phyloP scores from a whole-genome alignment of 2,797 vertebrate genomes.

The Trematomus bernacchii region DNA sequence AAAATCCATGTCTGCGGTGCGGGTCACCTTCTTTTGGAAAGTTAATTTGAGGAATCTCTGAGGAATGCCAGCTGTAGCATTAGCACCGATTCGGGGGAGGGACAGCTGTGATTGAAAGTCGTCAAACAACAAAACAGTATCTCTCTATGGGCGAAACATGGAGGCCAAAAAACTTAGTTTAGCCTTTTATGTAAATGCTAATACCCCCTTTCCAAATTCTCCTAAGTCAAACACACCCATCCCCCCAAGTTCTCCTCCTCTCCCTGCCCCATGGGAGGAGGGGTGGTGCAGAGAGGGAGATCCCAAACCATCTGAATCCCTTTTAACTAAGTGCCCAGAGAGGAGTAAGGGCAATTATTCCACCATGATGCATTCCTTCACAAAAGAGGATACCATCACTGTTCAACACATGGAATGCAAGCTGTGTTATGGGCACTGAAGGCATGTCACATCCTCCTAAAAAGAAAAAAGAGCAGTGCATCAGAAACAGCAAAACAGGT shows the following conservation, averaged over 20 bases:
- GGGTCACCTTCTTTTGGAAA: slow-evolving; percentile 8
- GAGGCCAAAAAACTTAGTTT: slow-evolving; percentile 38
- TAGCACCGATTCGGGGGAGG: background rate
- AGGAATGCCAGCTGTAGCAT: background rate
- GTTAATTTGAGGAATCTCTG: slow-evolving; percentile 28
- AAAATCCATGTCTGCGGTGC: slow-evolving; percentile 40
- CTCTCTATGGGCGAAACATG: slow-evolving; percentile 24
- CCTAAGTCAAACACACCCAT: slow-evolving; percentile 82
- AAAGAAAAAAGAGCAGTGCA: background rate
- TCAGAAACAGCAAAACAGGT: slow-evolving; percentile 59
- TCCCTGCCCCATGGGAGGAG: slow-evolving; percentile 74
- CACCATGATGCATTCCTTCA: slow-evolving; percentile 84
- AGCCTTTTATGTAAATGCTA: slow-evolving; percentile 74
- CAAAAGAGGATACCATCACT: slow-evolving; percentile 76
- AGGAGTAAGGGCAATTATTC: slow-evolving; percentile 84
- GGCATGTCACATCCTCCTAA: slow-evolving; percentile 36
- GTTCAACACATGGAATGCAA: slow-evolving; percentile 72
- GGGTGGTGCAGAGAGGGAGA: slow-evolving; percentile 70
- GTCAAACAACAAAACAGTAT: slow-evolving; percentile 5
- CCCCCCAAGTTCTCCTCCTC: slow-evolving; percentile 68
- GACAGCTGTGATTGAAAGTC: slow-evolving; percentile 5
- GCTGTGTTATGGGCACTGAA: slow-evolving; percentile 60
- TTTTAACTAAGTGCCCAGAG: slow-evolving; percentile 84
- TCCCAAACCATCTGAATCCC: slow-evolving; percentile 85
- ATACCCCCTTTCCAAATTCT: slow-evolving; percentile 72